Percentiles rank a stretch among this genome's conserved stretches.
Evolutionary conservation across 2,888 invertebrate species (phyloP).

Genomic region (Polyommatus icarus): DNA sequence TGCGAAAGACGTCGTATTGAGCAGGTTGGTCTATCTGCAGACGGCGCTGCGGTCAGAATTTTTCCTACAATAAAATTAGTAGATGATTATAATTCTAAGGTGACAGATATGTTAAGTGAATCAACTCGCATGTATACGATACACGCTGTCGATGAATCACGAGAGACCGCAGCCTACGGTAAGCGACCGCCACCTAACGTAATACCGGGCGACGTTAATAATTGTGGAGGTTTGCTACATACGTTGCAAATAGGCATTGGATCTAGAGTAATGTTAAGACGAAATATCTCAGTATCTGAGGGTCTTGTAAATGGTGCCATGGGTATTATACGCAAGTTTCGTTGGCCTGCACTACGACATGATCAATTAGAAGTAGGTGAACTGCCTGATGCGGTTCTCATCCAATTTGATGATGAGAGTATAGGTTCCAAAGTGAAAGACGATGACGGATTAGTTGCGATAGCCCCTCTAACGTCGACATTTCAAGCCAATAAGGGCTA

Average conservation of each 20-base stretch:
- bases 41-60: slow-evolving; percentile 38
- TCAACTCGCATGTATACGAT: slow-evolving; percentile 36
- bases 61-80: slow-evolving; percentile 46
- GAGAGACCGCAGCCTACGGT: slow-evolving; percentile 41
- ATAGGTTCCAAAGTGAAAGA: slow-evolving; percentile 34
- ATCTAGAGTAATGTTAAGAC: slow-evolving; percentile 46
- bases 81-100: slow-evolving; percentile 41
- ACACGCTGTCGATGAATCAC: slow-evolving; percentile 41
- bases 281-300: slow-evolving; percentile 43
- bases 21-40: slow-evolving; percentile 41
- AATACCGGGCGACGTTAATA: too few relatives aligned
- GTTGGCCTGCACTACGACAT: slow-evolving; percentile 40
- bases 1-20: slow-evolving; percentile 41
- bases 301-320: slow-evolving; percentile 42
- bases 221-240: slow-evolving; percentile 39
- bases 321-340: slow-evolving; percentile 37
- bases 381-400: slow-evolving; percentile 34
- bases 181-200: slow-evolving; percentile 38
- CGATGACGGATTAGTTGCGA: slow-evolving; percentile 33
- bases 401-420: slow-evolving; percentile 36
- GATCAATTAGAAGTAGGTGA: slow-evolving; percentile 37
- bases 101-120: slow-evolving; percentile 35
- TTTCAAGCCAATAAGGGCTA: too few relatives aligned
- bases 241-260: slow-evolving; percentile 37
- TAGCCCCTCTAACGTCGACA: background rate